These are phyloP conservation scores for Dryoscopus gambensis DNA, from an alignment of 2,113 vertebrate genomes.

Conservation along the genomic window DNA sequence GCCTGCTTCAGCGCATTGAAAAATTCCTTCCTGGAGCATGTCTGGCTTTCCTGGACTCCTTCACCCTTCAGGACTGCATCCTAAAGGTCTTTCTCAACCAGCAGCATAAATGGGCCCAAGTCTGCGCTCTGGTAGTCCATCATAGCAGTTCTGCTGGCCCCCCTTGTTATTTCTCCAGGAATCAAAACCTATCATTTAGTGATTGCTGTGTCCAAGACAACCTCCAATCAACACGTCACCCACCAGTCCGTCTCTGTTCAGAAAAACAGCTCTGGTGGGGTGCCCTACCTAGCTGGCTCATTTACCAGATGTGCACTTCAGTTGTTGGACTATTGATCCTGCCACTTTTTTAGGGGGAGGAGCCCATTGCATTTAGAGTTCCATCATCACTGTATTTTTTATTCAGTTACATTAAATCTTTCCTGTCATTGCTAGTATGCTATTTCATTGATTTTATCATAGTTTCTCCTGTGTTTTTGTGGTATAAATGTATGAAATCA, in stretches of 20 bases:
- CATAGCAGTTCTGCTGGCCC: background rate
- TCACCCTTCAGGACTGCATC: background rate
- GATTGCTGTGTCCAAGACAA: background rate
- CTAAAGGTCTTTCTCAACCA: background rate
- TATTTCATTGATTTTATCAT: background rate
- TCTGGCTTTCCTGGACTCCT: background rate
- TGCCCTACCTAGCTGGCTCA: background rate
- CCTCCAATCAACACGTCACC: background rate
- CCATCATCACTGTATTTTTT: background rate
- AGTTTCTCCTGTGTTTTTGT: background rate
- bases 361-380: background rate
- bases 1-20: rapidly evolving
- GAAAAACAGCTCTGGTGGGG: background rate
- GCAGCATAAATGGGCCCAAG: background rate
- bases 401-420: background rate
- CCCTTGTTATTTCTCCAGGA: background rate
- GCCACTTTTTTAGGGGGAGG: background rate
- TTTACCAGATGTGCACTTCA: background rate
- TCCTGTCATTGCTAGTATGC: background rate
- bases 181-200: background rate
- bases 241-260: background rate
- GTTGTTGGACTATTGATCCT: background rate
- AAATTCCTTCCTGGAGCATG: background rate
- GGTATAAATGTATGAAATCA: background rate
- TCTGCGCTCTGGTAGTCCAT: background rate